Base-by-base conservation (phyloP, 1,140 invertebrate genomes). In the Trichoplusia ni region DNA sequence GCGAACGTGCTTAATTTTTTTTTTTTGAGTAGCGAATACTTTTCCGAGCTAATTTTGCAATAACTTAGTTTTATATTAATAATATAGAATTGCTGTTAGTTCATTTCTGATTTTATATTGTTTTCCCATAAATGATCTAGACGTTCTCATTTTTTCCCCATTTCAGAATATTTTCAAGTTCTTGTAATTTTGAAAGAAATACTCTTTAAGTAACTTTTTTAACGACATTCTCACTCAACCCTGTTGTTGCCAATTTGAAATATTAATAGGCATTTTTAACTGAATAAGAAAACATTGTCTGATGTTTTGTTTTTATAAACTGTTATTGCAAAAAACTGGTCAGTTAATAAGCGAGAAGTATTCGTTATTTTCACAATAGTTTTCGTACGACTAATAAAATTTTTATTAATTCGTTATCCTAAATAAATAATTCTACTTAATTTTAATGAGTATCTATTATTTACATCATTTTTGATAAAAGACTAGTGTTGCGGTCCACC, bases 391-490 rank as follows among this genome's bases (percentile, higher is more conserved):
- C 67, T 68, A 77, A 73, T 86, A 81, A 75, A 70, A 77, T 83
- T 81, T 61, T 78, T 81, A 74, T 81, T 75, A 71, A 76, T 81
- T 74, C 35, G 54, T 29, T 59, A 84, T 73, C 73, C 82, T 89
- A 84, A 79, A 82, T 83, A 84, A 89, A 89, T 82, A 82, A 81
- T 85, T 82, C 81, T 89, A 86, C 83, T 85, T 89, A 89, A 78
- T 77, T 59, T 62, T 78, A 80, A 81, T 82, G 82, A 85, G 78
- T 86, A 84, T 81, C 79, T 84, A 85, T 79, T 87, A 87, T 89
- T 84, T 89, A 89, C 86, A 89, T 64, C 61, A 73, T 78, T 77
- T 81, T 84, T 85, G 76, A 82, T 86, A 84, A 84, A 81, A 84
- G 82, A 85, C 81, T 85, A 85, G 81, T 79, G 42, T 35, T 25